These are phyloP conservation scores for Ploceus nigricollis DNA, from an alignment of 2,113 vertebrate genomes.

Conservation along the genomic window DNA sequence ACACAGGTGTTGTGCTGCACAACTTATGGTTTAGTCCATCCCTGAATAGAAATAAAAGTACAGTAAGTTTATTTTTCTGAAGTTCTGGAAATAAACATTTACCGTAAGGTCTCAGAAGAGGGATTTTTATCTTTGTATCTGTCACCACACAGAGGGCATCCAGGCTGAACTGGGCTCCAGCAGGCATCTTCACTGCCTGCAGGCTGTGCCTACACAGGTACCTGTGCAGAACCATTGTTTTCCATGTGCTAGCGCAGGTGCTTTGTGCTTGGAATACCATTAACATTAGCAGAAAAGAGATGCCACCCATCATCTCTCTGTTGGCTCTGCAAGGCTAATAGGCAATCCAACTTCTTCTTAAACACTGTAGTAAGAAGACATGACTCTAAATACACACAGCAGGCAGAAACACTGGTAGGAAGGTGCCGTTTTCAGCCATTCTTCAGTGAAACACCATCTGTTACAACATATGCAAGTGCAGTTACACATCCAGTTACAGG, in stretches of 20 bases:
- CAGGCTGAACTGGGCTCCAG: background rate
- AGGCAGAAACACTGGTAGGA: constrained; percentile 15
- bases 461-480: background rate
- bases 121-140: background rate
- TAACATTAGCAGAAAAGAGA: background rate
- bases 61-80: background rate
- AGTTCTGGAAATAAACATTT: background rate
- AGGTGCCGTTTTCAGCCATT: constrained; percentile 37
- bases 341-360: background rate
- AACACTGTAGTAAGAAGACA: background rate
- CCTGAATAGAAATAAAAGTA: background rate
- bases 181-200: background rate
- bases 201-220: background rate
- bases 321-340: constrained; percentile 10
- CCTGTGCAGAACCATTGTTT: background rate
- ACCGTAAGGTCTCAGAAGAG: background rate
- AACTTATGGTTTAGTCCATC: background rate
- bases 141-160: background rate
- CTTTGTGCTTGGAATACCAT: background rate
- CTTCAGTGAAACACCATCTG: background rate
- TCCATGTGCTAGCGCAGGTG: background rate
- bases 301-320: background rate
- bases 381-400: constrained; percentile 36
- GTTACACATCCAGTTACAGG: background rate
- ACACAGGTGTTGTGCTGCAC: background rate